Percentiles rank a stretch among this genome's conserved stretches.
phyloP scores from a whole-genome alignment of 2,888 invertebrate species.

The Oxytorus armatus region DNA sequence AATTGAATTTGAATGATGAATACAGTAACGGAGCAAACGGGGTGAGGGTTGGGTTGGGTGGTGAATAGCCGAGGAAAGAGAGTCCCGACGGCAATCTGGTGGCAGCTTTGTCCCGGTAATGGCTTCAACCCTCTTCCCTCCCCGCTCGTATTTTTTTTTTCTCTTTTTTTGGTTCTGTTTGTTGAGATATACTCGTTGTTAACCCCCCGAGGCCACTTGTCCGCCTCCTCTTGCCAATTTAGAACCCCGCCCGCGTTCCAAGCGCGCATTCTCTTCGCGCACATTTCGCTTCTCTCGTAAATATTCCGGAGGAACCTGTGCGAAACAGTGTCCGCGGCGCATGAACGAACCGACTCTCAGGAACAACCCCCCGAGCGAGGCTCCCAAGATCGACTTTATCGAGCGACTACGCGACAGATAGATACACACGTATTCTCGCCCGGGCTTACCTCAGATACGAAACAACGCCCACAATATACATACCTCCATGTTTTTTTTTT shows the following conservation, averaged over 20 bases:
- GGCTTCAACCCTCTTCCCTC: constrained; percentile 80
- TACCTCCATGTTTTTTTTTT: too few relatives aligned
- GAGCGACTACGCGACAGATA: constrained; percentile 37
- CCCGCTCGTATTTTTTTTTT: constrained; percentile 59
- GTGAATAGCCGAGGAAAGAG: constrained; percentile 72
- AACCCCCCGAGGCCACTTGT: constrained; percentile 55
- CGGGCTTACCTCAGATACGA: constrained; percentile 59
- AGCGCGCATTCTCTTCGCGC: constrained; percentile 61
- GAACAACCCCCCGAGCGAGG: constrained; percentile 11
- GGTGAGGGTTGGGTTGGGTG: constrained; percentile 37
- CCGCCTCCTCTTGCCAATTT: constrained; percentile 56
- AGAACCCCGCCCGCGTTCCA: constrained; percentile 61
- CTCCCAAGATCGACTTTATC: constrained; percentile 59
- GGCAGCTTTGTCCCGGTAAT: constrained; percentile 84
- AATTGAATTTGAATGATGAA: constrained; percentile 84
- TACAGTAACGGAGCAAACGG: constrained; percentile 80
- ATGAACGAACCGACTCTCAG: constrained; percentile 23
- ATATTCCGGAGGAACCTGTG: constrained; percentile 31
- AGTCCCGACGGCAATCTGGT: constrained; percentile 83
- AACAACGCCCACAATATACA: constrained; percentile 58
- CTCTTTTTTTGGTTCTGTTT: constrained; percentile 66
- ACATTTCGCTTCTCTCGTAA: constrained; percentile 42
- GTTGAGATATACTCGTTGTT: constrained; percentile 68
- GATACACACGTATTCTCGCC: constrained; percentile 40
- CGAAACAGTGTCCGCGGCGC: constrained; percentile 48